Conservation (phyloP, 2,113 vertebrate species). For the Sylvilagus bachmani region DNA sequence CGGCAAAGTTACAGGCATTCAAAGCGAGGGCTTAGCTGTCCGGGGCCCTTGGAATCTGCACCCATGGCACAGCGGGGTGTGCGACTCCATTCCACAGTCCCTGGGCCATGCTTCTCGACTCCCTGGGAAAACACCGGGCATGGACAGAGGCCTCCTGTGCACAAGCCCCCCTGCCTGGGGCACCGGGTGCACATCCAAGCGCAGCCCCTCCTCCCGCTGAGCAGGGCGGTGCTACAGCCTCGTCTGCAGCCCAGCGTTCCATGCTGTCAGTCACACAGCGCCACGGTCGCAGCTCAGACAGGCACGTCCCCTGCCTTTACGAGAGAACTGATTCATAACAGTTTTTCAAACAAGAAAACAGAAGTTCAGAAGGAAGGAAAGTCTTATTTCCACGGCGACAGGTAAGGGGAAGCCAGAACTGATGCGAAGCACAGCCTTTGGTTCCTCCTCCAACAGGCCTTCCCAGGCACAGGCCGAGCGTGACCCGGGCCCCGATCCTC, state of each 20-base stretch:
- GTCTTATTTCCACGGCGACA: not conserved
- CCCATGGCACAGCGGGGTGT: rapidly evolving
- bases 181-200: too few species aligned
- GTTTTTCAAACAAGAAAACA: not conserved
- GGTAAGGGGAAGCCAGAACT: not conserved
- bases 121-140: too few species aligned
- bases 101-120: not conserved
- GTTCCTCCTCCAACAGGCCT: not conserved
- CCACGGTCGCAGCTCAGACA: not conserved
- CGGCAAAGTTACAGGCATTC: not conserved
- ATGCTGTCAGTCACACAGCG: too few species aligned
- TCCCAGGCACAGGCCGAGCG: too few species aligned
- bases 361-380: not conserved
- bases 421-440: not conserved
- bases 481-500: too few species aligned
- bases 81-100: too few species aligned
- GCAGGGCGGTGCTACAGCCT: rapidly evolving
- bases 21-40: not conserved
- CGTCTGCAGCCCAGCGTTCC: rapidly evolving
- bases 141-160: not conserved
- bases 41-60: rapidly evolving
- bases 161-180: not conserved
- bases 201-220: not conserved
- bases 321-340: not conserved
- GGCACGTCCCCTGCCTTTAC: not conserved